Evolutionary conservation across 2,888 invertebrate genomes (phyloP).

Genomic region (Uloborus plumipes): DNA sequence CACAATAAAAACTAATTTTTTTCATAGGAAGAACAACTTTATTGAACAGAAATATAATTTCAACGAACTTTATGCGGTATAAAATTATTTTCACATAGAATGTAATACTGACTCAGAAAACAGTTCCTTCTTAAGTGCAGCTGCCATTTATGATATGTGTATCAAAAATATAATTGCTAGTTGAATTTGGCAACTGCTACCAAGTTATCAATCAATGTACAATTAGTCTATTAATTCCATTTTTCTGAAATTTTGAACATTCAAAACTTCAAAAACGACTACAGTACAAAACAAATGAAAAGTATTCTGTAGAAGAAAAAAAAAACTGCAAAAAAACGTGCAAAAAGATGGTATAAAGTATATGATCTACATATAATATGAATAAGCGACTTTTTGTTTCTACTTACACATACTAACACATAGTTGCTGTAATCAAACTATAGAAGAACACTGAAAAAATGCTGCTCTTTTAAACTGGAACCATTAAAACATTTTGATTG

Average conservation of each 20-base stretch:
- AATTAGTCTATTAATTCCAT: no score
- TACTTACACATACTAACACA: no score
- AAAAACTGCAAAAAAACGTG: background rate
- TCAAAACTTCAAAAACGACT: no score
- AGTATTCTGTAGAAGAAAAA: background rate
- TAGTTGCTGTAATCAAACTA: background rate
- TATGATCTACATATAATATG: no score
- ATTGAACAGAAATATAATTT: constrained; percentile 37
- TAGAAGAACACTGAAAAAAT: background rate
- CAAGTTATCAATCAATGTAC: background rate
- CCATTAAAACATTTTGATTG: background rate
- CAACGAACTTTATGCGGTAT: constrained; percentile 38
- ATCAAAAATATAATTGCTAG: constrained; percentile 48
- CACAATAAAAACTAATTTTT: no score
- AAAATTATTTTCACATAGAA: constrained; percentile 40
- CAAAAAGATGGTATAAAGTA: no score
- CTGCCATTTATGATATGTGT: constrained; percentile 57
- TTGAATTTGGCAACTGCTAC: constrained; percentile 52
- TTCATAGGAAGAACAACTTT: constrained; percentile 41
- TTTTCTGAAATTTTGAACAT: no score
- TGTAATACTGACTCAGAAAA: constrained; percentile 35
- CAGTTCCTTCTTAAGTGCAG: constrained; percentile 36
- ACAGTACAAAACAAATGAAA: no score
- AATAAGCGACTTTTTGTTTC: no score
- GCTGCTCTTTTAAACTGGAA: background rate